Evolutionary conservation across 1,140 invertebrate species (phyloP).

Genomic region (Trachelipus rathkii): DNA sequence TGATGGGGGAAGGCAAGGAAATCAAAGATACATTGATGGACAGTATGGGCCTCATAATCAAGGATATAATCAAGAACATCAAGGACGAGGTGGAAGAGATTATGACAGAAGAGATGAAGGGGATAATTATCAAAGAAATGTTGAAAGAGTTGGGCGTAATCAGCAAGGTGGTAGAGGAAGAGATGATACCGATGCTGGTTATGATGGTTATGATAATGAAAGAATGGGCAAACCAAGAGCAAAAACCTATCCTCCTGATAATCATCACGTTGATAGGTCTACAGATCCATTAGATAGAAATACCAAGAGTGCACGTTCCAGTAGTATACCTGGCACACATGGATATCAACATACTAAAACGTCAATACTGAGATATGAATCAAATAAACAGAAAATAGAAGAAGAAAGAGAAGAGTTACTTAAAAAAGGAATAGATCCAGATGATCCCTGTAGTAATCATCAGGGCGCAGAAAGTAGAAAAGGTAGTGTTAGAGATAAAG

Average conservation of each 20-base stretch:
- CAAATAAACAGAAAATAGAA: conserved; percentile 40
- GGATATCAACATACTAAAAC: conserved; percentile 45
- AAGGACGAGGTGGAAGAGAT: background rate
- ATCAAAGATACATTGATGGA: background rate
- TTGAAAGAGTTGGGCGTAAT: conserved; percentile 47
- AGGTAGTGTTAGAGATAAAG: conserved; percentile 27
- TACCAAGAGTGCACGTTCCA: background rate
- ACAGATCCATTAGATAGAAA: background rate
- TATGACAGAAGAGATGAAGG: background rate
- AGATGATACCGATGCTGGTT: conserved; percentile 73
- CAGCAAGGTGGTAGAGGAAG: conserved; percentile 55
- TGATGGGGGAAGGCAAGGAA: conserved; percentile 21
- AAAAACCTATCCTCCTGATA: background rate
- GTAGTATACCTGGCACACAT: background rate
- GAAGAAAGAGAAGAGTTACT: conserved; percentile 28
- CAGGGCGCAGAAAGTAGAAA: conserved; percentile 31
- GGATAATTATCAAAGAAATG: background rate
- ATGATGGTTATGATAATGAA: conserved; percentile 28
- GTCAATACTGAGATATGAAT: conserved; percentile 43
- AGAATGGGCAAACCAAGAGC: background rate
- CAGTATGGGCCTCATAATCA: background rate
- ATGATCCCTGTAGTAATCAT: conserved; percentile 23
- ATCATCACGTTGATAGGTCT: background rate
- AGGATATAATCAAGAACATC: background rate
- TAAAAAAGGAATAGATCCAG: conserved; percentile 25